Base-by-base conservation (phyloP, 1,140 invertebrate genomes). In the Tenebrio molitor region DNA sequence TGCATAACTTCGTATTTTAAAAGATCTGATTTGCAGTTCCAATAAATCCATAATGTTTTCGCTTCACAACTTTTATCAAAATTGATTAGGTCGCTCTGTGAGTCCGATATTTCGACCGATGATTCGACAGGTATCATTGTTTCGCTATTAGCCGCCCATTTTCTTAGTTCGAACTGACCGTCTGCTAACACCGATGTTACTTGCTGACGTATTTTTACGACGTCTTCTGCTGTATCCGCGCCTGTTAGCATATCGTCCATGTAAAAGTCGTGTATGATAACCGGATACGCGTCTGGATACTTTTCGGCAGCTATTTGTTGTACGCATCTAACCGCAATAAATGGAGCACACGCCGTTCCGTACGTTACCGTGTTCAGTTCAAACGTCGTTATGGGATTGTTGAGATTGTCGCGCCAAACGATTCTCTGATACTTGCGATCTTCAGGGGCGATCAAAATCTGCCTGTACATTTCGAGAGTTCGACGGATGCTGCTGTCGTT, bases 391-490 rank as follows among this genome's bases (percentile, higher is more conserved):
- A 84, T 71, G 0, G 76, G 73, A 5, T 80, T 44, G 2, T 72
- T 62, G 8, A 64, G 16, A 21, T 69, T 34, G 8, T 65, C 29
- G 39, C 79, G 67, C 81, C 81, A 84, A 0, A 84, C 2, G 12
- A 84, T 81, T 50, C 76, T 63, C 72, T 83, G 82, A 8, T 79
- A 72, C 29, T 79, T 36, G 23, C 64, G 17, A 69, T 82, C 75
- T 25, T 77, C 68, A 5, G 72, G 25, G 29, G 78, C 12, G 8
- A 84, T 72, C 23, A 73, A 8, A 0, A 83, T 74, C 72, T 83
- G 80, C 4, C 80, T 50, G 58, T 82, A 85, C 75, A 82, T 82
- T 68, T 84, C 80, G n/a, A n/a, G n/a, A n/a, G n/a, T n/a, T n/a
- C n/a, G n/a, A n/a, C n/a, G n/a, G n/a, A n/a, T n/a, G n/a, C n/a